Evolutionary conservation across 2,888 invertebrate genomes (phyloP).

Genomic region (Phortica okadai): DNA sequence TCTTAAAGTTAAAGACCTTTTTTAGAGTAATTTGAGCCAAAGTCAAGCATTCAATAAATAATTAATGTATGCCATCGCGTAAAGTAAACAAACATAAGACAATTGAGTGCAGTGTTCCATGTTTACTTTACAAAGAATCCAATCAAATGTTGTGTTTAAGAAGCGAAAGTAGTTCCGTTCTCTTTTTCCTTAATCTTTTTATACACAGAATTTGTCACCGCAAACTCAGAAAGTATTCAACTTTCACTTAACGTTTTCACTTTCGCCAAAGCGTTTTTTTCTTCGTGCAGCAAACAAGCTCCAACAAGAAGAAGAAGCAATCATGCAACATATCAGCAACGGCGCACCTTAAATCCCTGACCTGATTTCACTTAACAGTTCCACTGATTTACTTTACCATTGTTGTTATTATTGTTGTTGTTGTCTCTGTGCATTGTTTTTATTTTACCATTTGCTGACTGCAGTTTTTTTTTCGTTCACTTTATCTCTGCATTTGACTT

Average conservation of each 20-base stretch:
- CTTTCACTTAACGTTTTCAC: not conserved
- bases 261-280: not conserved
- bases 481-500: not conserved
- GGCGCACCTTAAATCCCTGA: slow-evolving; percentile 26
- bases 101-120: too few relatives aligned
- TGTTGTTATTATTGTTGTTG: not conserved
- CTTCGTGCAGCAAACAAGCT: not conserved
- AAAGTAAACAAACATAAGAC: too few relatives aligned
- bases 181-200: too few relatives aligned
- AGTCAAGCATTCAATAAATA: too few relatives aligned
- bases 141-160: too few relatives aligned
- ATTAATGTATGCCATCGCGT: too few relatives aligned
- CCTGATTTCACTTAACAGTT: slow-evolving; percentile 25
- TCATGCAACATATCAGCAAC: slow-evolving; percentile 2
- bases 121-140: too few relatives aligned
- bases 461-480: not conserved
- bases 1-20: too few relatives aligned
- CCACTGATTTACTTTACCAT: not conserved
- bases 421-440: not conserved
- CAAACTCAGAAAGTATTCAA: too few relatives aligned
- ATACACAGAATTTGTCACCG: too few relatives aligned
- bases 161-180: too few relatives aligned
- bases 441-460: slow-evolving; percentile 16
- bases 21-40: too few relatives aligned
- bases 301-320: not conserved